Evolutionary conservation across 2,113 vertebrate species (phyloP), one percentile per base, ranked within the genome.

Genomic region (Anthoscopus minutus): DNA sequence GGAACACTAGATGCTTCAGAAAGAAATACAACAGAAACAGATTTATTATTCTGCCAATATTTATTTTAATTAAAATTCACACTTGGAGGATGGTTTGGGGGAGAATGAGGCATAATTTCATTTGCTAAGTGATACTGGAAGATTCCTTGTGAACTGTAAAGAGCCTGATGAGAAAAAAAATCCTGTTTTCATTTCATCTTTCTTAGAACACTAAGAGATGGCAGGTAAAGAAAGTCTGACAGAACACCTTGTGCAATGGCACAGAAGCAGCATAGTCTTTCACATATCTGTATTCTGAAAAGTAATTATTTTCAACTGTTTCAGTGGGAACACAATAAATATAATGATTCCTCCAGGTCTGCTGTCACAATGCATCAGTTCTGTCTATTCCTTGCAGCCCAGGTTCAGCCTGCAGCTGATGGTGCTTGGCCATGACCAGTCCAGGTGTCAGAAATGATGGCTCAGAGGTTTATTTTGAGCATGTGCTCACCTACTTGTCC

Each of bases 401-500:
- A 37, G 69, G 48, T 23, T 64, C 5, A 10, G 64, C 40, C 31
- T 54, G 71, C 38, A 66, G 60, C 67, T 94, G 74, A 25, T 4
- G 14, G 47, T 70, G 51, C 38, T 44, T 54, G 53, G 57, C 33
- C n/a, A 23, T 19, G 50, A 31, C 33, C 60, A 27, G 60, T 16
- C 14, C 6, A 65, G 47, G 33, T 17, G 0, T 44, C 60, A 25
- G 0, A 4, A 45, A 51, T 1, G 6, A 58, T 47, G 38, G 30
- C 30, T 53, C 58, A 53, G 54, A 57, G 50, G 10, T 60, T 88
- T 45, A 1, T 64, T 57, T 45, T 40, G n/a, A 48, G 20, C 50
- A 7, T 0, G 2, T 50, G 28, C 66, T 62, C 4, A 0, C 47
- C 58, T 44, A 0, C 37, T 54, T 65, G 22, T 23, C 60, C 23